A percentile compares a stretch with the other conserved stretches of the same genome.
These are phyloP conservation scores for Drosophila paramelanica DNA, from an alignment of 2,888 invertebrate genomes.

Conservation along the genomic window DNA sequence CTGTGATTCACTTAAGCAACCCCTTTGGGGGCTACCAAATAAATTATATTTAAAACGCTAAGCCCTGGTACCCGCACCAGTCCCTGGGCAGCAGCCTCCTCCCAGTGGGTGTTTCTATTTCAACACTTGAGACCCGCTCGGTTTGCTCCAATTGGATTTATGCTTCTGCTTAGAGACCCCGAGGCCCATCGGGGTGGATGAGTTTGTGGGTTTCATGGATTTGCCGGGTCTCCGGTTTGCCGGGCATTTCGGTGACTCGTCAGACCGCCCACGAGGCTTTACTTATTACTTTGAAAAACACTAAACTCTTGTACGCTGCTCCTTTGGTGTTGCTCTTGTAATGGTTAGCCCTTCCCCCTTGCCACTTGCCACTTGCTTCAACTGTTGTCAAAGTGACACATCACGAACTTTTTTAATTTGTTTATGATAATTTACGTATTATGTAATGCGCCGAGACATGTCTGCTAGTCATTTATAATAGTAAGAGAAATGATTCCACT, in stretches of 20 bases:
- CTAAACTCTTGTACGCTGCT: slow-evolving; percentile 53
- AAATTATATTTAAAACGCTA: slow-evolving; percentile 75
- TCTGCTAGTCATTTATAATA: slow-evolving; percentile 60
- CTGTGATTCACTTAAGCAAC: slow-evolving; percentile 72
- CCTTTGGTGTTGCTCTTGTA: slow-evolving; percentile 9
- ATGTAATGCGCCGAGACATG: slow-evolving; percentile 55
- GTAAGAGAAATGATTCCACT: not conserved
- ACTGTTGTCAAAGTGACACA: slow-evolving; percentile 71
- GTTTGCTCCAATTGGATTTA: slow-evolving; percentile 70
- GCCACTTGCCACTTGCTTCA: not conserved
- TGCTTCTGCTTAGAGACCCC: slow-evolving; percentile 51
- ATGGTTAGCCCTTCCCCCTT: slow-evolving; percentile 10
- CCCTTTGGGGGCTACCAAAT: slow-evolving; percentile 70
- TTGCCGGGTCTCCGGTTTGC: slow-evolving; percentile 22
- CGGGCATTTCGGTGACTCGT: slow-evolving; percentile 36
- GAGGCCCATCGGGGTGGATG: slow-evolving; percentile 38
- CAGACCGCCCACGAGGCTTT: slow-evolving; percentile 74
- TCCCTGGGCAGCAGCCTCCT: slow-evolving; percentile 44
- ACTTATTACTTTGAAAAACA: slow-evolving; percentile 73
- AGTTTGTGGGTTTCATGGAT: slow-evolving; percentile 4
- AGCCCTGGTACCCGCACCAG: slow-evolving; percentile 20
- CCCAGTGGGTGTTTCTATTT: slow-evolving; percentile 75
- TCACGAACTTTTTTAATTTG: slow-evolving; percentile 83
- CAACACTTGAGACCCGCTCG: slow-evolving; percentile 62
- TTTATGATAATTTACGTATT: slow-evolving; percentile 82